phyloP scores from a whole-genome alignment of 2,797 vertebrate genomes.

The Chromobotia macracanthus region DNA sequence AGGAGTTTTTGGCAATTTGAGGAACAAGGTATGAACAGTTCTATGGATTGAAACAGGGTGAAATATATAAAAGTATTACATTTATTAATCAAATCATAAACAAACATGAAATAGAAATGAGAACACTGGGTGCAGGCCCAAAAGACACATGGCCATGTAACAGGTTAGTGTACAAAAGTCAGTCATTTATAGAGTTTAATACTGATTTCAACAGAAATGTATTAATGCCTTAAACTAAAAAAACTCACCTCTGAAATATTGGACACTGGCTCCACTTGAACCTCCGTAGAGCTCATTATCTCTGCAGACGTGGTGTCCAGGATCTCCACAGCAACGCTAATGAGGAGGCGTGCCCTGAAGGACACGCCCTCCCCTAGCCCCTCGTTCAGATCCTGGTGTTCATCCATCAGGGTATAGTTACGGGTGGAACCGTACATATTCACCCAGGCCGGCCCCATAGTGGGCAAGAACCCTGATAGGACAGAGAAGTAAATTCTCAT shows the following conservation, averaged over 20 bases:
- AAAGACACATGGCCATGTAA: too few species aligned
- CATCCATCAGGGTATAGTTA: conserved; percentile 91
- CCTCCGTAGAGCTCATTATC: conserved; percentile 86
- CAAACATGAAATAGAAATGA: too few species aligned
- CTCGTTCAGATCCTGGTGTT: conserved; percentile 96
- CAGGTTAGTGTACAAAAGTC: too few species aligned
- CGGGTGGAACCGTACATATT: conserved; percentile 95
- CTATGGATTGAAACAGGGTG: not conserved
- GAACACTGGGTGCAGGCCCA: too few species aligned
- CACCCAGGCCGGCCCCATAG: conserved; percentile 91
- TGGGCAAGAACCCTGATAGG: conserved; percentile 81
- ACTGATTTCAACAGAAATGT: not conserved
- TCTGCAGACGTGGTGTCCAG: conserved; percentile 89
- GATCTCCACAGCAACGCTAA: conserved; percentile 90
- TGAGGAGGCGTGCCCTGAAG: conserved; percentile 91
- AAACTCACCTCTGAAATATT: conserved; percentile 84
- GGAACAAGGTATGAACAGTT: not conserved
- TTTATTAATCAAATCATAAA: not conserved
- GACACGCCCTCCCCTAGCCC: conserved; percentile 94
- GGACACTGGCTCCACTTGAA: conserved; percentile 86
- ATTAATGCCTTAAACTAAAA: not conserved
- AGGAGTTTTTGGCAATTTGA: not conserved
- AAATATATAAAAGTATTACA: not conserved
- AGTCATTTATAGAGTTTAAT: not conserved
- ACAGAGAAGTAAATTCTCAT: not conserved